Conservation (phyloP, 2,888 invertebrate genomes). For the Drosophila meridiana region DNA sequence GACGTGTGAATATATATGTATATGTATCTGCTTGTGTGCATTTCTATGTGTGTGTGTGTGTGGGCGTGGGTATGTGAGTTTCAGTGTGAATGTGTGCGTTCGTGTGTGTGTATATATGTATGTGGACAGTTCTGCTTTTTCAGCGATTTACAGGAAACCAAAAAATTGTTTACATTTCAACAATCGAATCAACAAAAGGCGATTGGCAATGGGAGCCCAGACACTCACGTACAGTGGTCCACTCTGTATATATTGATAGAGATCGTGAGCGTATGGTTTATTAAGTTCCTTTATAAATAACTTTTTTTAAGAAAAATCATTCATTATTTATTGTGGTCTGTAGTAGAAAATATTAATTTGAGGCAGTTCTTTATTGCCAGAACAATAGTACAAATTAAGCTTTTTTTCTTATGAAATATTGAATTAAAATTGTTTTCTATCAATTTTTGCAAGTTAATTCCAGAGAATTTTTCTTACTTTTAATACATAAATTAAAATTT, state of each 20-base stretch:
- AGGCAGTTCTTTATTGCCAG: too few relatives aligned
- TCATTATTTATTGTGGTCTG: too few relatives aligned
- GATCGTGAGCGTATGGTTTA: neutral
- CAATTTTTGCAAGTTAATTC: too few relatives aligned
- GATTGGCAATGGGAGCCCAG: constrained; percentile 24
- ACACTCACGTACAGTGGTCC: constrained; percentile 34
- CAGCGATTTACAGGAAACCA: constrained; percentile 44
- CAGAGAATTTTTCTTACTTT: too few relatives aligned
- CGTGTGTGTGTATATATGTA: constrained; percentile 5
- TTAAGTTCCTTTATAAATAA: neutral
- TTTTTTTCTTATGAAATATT: too few relatives aligned
- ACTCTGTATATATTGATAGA: constrained; percentile 9
- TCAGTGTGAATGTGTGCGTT: constrained; percentile 6
- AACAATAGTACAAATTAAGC: too few relatives aligned
- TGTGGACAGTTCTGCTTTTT: constrained; percentile 12
- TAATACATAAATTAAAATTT: too few relatives aligned
- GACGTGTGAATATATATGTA: constrained; percentile 59
- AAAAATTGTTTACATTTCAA: constrained; percentile 59
- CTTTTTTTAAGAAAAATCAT: too few relatives aligned
- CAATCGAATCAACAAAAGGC: constrained; percentile 60
- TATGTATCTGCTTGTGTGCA: constrained; percentile 18
- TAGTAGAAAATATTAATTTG: too few relatives aligned
- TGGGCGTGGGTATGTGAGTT: constrained; percentile 11
- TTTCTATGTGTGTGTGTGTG: neutral
- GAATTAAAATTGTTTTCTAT: too few relatives aligned